Evolutionary conservation across 2,888 invertebrate genomes (phyloP).

Genomic region (Chrysolina americana): DNA sequence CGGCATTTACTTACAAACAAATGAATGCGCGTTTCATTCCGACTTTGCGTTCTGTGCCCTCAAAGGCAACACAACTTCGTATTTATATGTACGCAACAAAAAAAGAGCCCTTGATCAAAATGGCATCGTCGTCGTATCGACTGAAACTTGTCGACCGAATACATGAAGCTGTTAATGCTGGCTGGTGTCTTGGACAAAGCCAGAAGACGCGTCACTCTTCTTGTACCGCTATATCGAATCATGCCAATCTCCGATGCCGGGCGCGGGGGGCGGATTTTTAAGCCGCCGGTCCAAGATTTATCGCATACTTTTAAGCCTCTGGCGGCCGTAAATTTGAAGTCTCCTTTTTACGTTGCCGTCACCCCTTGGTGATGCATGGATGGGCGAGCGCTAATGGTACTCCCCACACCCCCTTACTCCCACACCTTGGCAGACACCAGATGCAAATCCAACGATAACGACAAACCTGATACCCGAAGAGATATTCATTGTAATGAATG

Average conservation of each 20-base stretch:
- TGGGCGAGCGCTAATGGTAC: conserved; percentile 58
- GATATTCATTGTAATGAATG: conserved; percentile 45
- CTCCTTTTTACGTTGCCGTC: conserved; percentile 62
- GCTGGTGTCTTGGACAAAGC: conserved; percentile 12
- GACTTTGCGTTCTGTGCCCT: background rate
- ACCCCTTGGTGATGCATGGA: conserved; percentile 66
- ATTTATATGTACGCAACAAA: background rate
- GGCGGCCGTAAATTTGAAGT: conserved; percentile 70
- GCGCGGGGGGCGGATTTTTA: conserved; percentile 65
- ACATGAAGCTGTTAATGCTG: background rate
- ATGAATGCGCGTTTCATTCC: too few relatives aligned
- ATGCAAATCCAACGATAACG: conserved; percentile 51
- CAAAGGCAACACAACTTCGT: background rate
- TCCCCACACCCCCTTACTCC: conserved; percentile 34
- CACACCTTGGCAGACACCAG: conserved; percentile 52
- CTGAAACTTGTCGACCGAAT: background rate
- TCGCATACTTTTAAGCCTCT: conserved; percentile 71
- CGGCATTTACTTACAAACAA: too few relatives aligned
- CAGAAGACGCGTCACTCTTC: conserved; percentile 26
- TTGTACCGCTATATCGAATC: conserved; percentile 55
- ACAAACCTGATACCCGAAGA: conserved; percentile 35
- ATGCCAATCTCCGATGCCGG: conserved; percentile 61
- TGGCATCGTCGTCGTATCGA: background rate
- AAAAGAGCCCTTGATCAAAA: background rate
- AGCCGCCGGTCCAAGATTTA: conserved; percentile 68